Conservation (phyloP, 2,797 vertebrate genomes). For the Enteromius unitaeniatus region DNA sequence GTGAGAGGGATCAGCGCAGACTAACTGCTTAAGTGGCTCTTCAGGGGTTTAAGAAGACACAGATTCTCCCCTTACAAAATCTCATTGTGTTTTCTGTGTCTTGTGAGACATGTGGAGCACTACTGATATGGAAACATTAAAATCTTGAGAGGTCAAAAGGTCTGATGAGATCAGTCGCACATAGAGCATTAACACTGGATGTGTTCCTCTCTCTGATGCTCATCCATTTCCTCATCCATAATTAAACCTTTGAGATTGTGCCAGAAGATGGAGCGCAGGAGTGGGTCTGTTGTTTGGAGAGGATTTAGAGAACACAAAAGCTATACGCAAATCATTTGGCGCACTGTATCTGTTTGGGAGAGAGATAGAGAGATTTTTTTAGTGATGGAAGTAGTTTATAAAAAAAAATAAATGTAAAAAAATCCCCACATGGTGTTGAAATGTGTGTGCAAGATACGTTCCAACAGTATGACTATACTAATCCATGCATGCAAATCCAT, state of each 20-base stretch:
- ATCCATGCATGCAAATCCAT: constrained; percentile 81
- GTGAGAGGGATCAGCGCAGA: constrained; percentile 40
- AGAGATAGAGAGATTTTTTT: constrained; percentile 22
- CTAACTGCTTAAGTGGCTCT: constrained; percentile 50
- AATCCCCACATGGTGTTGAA: constrained; percentile 55
- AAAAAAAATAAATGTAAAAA: background rate
- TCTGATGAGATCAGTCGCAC: constrained; percentile 26
- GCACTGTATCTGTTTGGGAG: constrained; percentile 6
- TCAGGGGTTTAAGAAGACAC: constrained; percentile 30
- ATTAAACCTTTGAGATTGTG: constrained; percentile 38
- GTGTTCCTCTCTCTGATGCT: constrained; percentile 23
- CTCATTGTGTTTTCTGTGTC: constrained; percentile 25
- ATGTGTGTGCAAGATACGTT: constrained; percentile 65
- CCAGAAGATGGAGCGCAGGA: constrained; percentile 28
- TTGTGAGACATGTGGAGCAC: constrained; percentile 24
- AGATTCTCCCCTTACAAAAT: constrained; percentile 22
- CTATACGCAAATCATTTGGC: constrained; percentile 16
- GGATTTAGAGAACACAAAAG: constrained; percentile 27
- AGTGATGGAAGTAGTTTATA: constrained; percentile 26
- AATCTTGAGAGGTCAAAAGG: constrained; percentile 24
- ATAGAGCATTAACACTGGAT: constrained; percentile 19
- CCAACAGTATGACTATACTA: constrained; percentile 77
- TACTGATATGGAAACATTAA: constrained; percentile 8
- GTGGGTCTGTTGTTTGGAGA: constrained; percentile 39
- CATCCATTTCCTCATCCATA: constrained; percentile 38